These are phyloP conservation scores for Hoplias malabaricus DNA, from an alignment of 2,113 vertebrate species.

Conservation along the genomic window DNA sequence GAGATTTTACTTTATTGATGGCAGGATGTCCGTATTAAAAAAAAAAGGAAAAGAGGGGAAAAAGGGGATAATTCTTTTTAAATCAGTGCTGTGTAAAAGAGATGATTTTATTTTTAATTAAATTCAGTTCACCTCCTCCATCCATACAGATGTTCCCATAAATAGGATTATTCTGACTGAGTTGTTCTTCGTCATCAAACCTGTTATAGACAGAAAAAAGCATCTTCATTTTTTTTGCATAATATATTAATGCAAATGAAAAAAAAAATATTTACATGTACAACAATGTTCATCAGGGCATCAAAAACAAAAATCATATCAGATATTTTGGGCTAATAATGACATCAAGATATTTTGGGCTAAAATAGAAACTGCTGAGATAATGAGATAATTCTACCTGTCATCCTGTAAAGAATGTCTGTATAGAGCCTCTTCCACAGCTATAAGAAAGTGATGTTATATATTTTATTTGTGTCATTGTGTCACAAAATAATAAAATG, in stretches of 20 bases:
- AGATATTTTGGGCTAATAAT: too few species aligned
- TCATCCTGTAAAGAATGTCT: constrained; percentile 32
- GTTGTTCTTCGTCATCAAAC: constrained; percentile 49
- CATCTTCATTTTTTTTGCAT: too few species aligned
- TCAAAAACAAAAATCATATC: too few species aligned
- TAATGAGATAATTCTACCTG: constrained; percentile 46
- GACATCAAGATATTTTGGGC: too few species aligned
- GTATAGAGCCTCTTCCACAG: constrained; percentile 18
- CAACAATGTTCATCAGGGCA: too few species aligned
- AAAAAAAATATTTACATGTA: too few species aligned
- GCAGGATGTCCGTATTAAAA: neutral
- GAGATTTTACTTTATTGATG: too few species aligned
- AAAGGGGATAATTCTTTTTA: neutral
- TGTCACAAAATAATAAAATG: neutral
- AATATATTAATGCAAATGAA: too few species aligned
- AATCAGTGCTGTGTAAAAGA: neutral
- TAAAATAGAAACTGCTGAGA: neutral
- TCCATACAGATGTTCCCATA: constrained; percentile 73
- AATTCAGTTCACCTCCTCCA: constrained; percentile 53
- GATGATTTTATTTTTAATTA: neutral
- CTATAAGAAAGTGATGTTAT: constrained; percentile 32
- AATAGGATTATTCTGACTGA: constrained; percentile 70
- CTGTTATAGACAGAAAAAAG: neutral
- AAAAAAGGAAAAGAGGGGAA: neutral
- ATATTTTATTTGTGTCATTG: neutral